These are phyloP conservation scores for Cathartes aura DNA, from an alignment of 2,113 vertebrate genomes.

Conservation along the genomic window DNA sequence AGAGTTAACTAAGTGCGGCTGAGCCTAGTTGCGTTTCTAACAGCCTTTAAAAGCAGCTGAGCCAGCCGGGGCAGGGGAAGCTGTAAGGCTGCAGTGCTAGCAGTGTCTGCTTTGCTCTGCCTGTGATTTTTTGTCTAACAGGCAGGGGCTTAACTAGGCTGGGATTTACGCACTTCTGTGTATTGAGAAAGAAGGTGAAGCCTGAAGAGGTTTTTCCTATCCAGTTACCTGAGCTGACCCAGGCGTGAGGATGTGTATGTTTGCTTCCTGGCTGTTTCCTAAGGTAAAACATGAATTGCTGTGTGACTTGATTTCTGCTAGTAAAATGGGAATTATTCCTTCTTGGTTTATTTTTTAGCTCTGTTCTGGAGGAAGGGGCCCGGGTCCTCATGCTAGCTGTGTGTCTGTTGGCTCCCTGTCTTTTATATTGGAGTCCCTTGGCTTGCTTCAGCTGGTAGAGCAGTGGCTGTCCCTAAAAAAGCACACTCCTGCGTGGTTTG, in stretches of 20 bases:
- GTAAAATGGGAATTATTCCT: too few species aligned
- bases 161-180: neutral
- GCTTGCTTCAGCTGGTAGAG: neutral
- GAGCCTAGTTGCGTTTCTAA: neutral
- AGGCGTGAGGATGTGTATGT: rapidly evolving
- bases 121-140: rapidly evolving
- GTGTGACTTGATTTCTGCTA: neutral
- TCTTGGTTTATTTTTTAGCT: neutral
- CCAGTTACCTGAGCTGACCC: neutral
- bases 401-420: neutral
- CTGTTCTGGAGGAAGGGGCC: neutral
- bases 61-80: neutral
- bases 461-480: neutral
- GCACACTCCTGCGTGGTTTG: rapidly evolving
- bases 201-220: neutral
- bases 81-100: neutral
- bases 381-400: neutral
- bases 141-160: neutral
- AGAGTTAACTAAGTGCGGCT: neutral
- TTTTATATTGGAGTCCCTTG: neutral
- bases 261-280: neutral
- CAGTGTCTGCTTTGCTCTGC: neutral
- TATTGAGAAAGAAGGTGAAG: neutral
- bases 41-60: neutral
- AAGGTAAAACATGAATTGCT: neutral